These are phyloP conservation scores for Apistogramma diplotaenia DNA, from an alignment of 2,113 vertebrate species.

Conservation along the genomic window DNA sequence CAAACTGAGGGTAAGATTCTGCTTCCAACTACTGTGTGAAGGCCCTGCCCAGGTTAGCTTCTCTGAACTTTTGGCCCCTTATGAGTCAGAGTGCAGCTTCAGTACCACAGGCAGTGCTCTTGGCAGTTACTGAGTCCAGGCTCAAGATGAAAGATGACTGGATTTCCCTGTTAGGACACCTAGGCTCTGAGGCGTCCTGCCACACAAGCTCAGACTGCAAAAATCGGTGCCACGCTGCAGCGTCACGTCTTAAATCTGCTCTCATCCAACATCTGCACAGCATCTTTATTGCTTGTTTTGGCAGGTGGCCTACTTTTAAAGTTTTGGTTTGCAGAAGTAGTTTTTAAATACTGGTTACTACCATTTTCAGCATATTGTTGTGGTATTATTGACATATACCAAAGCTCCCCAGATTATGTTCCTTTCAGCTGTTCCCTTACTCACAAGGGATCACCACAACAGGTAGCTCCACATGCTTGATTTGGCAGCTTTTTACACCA, in stretches of 20 bases:
- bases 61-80: constrained; percentile 50
- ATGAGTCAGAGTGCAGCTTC: constrained; percentile 32
- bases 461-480: not conserved
- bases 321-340: not conserved
- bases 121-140: constrained; percentile 33
- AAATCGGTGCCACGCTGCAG: constrained; percentile 14
- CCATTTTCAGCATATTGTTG: not conserved
- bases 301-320: not conserved
- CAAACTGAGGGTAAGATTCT: not conserved
- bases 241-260: not conserved
- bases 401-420: not conserved
- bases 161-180: constrained; percentile 47
- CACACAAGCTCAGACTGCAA: constrained; percentile 32
- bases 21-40: not conserved
- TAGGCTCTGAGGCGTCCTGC: constrained; percentile 21
- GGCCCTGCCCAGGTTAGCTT: constrained; percentile 21
- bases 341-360: not conserved
- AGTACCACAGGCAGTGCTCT: constrained; percentile 25
- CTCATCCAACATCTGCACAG: not conserved
- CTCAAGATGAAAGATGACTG: constrained; percentile 58
- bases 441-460: not conserved
- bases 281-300: not conserved
- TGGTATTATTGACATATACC: not conserved
- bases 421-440: not conserved
- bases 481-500: not conserved